A percentile compares a stretch with the other conserved stretches of the same genome.
Evolutionary conservation across 1,140 invertebrate species (phyloP).

Genomic region (Drosophila pseudoobscura): DNA sequence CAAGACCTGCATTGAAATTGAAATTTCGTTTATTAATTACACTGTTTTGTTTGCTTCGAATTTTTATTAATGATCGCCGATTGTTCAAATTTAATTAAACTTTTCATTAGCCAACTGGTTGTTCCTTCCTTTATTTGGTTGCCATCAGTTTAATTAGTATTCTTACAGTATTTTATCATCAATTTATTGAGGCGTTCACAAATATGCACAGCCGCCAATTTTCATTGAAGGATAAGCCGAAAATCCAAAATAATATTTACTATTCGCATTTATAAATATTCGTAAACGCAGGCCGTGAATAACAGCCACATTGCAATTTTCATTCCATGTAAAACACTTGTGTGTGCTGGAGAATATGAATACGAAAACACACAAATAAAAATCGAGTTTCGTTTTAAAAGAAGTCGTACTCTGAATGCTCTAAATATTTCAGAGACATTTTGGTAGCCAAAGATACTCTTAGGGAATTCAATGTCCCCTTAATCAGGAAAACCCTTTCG

Average conservation of each 20-base stretch:
- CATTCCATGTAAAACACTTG: slow-evolving; percentile 32
- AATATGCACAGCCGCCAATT: slow-evolving; percentile 34
- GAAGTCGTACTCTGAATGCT: no score
- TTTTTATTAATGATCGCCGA: slow-evolving; percentile 46
- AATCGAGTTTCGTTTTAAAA: background rate
- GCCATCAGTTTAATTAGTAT: slow-evolving; percentile 40
- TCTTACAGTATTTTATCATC: background rate
- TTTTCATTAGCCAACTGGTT: slow-evolving; percentile 49
- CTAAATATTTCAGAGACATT: no score
- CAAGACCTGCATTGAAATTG: slow-evolving; percentile 35
- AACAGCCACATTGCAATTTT: slow-evolving; percentile 23
- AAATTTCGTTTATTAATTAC: slow-evolving; percentile 45
- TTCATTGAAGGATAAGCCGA: slow-evolving; percentile 27
- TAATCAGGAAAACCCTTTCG: no score
- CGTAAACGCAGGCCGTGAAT: slow-evolving; percentile 25
- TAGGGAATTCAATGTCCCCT: no score
- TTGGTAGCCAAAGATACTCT: no score
- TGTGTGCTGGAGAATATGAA: slow-evolving; percentile 17
- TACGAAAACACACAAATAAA: slow-evolving; percentile 3
- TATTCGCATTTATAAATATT: slow-evolving; percentile 31
- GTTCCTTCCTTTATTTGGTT: slow-evolving; percentile 20
- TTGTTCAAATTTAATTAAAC: slow-evolving; percentile 42
- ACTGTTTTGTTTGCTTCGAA: slow-evolving; percentile 44
- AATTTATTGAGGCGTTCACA: background rate
- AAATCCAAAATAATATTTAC: slow-evolving; percentile 40